Base-by-base conservation (phyloP, 1,140 invertebrate species). In the Polyergus mexicanus region DNA sequence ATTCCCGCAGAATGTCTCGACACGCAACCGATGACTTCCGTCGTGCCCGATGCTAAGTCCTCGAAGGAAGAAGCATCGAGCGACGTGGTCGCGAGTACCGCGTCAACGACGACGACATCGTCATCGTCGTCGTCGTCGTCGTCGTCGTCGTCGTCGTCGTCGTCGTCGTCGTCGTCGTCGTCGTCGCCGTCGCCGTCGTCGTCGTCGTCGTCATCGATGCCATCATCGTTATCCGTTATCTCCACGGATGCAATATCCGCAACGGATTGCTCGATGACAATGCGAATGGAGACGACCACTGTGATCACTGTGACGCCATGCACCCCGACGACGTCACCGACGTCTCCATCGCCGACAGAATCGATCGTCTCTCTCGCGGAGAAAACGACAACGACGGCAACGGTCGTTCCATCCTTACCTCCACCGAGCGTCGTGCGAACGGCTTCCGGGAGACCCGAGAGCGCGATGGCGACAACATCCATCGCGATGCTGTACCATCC, bases 1-100 rank as follows among this genome's bases (percentile, higher is more conserved):
- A 58, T 62, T 8, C 19, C 13, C 6, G 0, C 47, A 88, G 80
- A 92, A 86, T 90, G 84, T 66, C 11, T 25, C 87, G 69, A 58
- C 44, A 38, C 77, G n/a, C 74, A 72, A 54, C 38, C 85, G 0
- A 71, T 22, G 38, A 7, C 41, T 54, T 8, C 41, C n/a, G 38
- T 41, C 19, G 41, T 47, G 32, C 25, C 54, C 32, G 44, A 66
- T 8, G 69, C 22, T 25, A 28, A 63, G 5, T 7, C 58, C 25
- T 35, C 47, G 38, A 80, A 80, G 10, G 84, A 80, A 8, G 60
- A 68, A 4, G 16, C 16, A 6, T 51, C 63, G 63, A 44, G 25
- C 75, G 28, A 58, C 4, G 35, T n/a, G 8, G 16, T 22, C 60
- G 60, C 41, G 25, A 54, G 1, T 0, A 60, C 4, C 25, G 25